Conservation (phyloP, 2,888 invertebrate species). For the Idaea straminata region DNA sequence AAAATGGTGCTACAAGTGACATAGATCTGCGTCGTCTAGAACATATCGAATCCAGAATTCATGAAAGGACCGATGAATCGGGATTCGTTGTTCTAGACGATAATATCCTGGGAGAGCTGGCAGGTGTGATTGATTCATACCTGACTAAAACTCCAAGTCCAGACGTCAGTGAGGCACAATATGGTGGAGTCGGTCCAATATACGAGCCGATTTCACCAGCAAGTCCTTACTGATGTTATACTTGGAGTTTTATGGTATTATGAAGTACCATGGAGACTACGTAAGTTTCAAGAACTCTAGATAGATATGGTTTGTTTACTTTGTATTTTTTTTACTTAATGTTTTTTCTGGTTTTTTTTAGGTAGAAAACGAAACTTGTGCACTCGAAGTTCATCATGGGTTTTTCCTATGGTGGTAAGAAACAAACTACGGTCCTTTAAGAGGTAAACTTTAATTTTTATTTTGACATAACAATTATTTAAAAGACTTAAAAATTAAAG, state of each 20-base stretch:
- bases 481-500: not conserved
- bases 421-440: too few species aligned
- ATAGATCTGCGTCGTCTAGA: constrained; percentile 33
- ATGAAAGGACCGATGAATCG: constrained; percentile 42
- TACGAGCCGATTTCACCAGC: constrained; percentile 39
- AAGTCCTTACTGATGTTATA: not conserved
- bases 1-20: constrained; percentile 15
- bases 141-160: constrained; percentile 28
- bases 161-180: not conserved
- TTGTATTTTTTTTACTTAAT: not conserved
- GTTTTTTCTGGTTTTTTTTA: not conserved
- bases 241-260: not conserved
- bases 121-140: constrained; percentile 40
- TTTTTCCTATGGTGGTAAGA: not conserved
- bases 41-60: constrained; percentile 47
- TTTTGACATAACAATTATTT: not conserved
- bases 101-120: constrained; percentile 39
- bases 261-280: not conserved
- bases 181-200: constrained; percentile 9
- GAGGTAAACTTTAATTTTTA: not conserved
- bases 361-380: not conserved
- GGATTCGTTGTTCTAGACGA: constrained; percentile 54
- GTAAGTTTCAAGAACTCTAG: not conserved
- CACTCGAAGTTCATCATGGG: not conserved
- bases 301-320: not conserved